Percentiles rank a stretch among this genome's conserved stretches.
These are phyloP conservation scores for Fukomys damarensis DNA, from an alignment of 2,113 vertebrate genomes.

Conservation along the genomic window DNA sequence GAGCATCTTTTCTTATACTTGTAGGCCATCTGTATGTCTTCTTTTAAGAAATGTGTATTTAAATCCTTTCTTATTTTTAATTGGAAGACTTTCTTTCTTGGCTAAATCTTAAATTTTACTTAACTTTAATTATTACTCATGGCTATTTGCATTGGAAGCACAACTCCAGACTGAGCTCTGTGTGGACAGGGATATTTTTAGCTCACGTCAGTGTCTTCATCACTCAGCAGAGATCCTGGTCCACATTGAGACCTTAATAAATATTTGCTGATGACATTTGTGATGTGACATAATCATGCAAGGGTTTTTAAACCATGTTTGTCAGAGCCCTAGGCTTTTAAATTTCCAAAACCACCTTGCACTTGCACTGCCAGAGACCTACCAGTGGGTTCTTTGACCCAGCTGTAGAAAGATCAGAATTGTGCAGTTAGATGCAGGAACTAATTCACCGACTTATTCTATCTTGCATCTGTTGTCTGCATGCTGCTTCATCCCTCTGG, in stretches of 20 bases:
- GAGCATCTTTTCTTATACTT: not conserved
- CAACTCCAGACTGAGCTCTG: not conserved
- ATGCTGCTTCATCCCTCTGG: not conserved
- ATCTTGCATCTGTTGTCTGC: not conserved
- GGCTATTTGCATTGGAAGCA: not conserved
- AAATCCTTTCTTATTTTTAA: not conserved
- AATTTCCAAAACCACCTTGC: constrained; percentile 7
- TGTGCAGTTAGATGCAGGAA: not conserved
- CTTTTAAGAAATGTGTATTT: not conserved
- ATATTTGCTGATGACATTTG: not conserved
- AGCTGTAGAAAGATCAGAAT: not conserved
- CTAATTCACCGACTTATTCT: not conserved
- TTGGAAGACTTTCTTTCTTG: not conserved
- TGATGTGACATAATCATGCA: not conserved
- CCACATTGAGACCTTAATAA: not conserved
- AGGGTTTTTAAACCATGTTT: not conserved
- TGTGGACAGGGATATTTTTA: not conserved
- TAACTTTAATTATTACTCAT: not conserved
- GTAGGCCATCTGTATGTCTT: not conserved
- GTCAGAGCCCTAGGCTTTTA: not conserved
- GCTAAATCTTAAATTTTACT: not conserved
- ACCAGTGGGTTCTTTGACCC: not conserved
- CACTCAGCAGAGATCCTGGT: not conserved
- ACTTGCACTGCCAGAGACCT: constrained; percentile 7
- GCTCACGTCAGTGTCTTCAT: not conserved